Conservation (phyloP, 2,888 invertebrate genomes). For the Athrips mouffetella region DNA sequence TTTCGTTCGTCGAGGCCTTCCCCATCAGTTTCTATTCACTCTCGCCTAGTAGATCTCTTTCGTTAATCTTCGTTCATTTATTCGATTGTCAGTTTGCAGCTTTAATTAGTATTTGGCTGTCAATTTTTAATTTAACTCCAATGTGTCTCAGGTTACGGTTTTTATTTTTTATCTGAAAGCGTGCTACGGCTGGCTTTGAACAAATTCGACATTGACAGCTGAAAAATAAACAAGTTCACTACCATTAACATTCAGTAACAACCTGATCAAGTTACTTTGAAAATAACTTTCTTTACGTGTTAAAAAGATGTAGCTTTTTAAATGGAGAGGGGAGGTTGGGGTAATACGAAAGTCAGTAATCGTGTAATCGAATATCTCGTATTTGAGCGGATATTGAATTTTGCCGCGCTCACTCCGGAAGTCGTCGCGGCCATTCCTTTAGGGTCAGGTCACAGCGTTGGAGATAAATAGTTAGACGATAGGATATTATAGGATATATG, state of each 20-base stretch:
- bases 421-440: slow-evolving; percentile 48
- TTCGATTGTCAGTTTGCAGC: too few relatives aligned
- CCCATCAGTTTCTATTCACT: too few relatives aligned
- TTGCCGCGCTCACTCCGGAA: slow-evolving; percentile 62
- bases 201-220: too few relatives aligned
- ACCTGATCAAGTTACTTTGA: slow-evolving; percentile 33
- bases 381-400: slow-evolving; percentile 71
- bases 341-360: slow-evolving; percentile 38
- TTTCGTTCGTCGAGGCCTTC: too few relatives aligned
- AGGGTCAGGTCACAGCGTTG: slow-evolving; percentile 28
- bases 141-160: background rate
- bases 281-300: slow-evolving; percentile 26
- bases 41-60: too few relatives aligned
- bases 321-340: slow-evolving; percentile 42
- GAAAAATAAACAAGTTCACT: background rate
- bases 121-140: too few relatives aligned
- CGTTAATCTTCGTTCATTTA: too few relatives aligned
- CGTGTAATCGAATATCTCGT: slow-evolving; percentile 63
- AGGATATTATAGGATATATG: background rate
- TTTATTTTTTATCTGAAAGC: too few relatives aligned
- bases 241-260: slow-evolving; percentile 12
- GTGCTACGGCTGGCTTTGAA: too few relatives aligned
- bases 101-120: too few relatives aligned
- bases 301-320: slow-evolving; percentile 32
- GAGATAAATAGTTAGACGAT: background rate